phyloP scores from a whole-genome alignment of 2,113 vertebrate genomes.

The Apistogramma diplotaenia region DNA sequence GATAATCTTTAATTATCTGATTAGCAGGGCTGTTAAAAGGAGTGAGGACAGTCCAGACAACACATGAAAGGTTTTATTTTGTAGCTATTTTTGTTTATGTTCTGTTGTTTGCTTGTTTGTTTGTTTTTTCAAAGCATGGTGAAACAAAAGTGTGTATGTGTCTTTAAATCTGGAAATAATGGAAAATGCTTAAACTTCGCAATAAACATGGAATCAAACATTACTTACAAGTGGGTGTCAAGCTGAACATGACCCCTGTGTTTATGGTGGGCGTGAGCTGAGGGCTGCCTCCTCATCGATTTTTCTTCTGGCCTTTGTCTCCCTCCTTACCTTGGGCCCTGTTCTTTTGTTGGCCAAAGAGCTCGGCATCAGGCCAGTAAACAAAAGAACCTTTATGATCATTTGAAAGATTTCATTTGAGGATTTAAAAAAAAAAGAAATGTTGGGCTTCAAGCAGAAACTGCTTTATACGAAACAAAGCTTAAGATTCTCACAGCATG shows the following conservation, averaged over 20 bases:
- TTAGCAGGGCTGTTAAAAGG: not conserved
- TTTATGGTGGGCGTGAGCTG: not conserved
- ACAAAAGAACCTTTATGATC: not conserved
- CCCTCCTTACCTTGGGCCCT: not conserved
- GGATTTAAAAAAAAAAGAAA: slow-evolving; percentile 1
- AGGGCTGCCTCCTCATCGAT: slow-evolving; percentile 7
- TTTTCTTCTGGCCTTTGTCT: slow-evolving; percentile 7
- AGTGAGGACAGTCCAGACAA: not conserved
- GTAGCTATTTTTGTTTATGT: too few relatives aligned
- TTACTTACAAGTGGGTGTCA: not conserved
- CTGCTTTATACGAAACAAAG: not conserved
- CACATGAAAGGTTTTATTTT: not conserved
- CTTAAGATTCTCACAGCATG: not conserved
- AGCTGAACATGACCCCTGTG: not conserved
- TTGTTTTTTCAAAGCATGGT: not conserved
- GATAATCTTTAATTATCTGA: slow-evolving; percentile 2
- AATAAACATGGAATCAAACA: not conserved
- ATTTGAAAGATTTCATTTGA: slow-evolving; percentile 5
- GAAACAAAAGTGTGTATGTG: not conserved
- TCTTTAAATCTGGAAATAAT: not conserved
- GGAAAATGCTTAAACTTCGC: not conserved
- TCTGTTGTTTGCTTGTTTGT: too few relatives aligned
- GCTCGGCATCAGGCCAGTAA: not conserved
- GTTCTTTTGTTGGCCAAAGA: not conserved
- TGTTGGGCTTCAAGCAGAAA: not conserved